Percentiles rank a stretch among this genome's conserved stretches.
These are phyloP conservation scores for Gasterosteus nipponicus DNA, from an alignment of 2,113 vertebrate genomes.

Conservation along the genomic window DNA sequence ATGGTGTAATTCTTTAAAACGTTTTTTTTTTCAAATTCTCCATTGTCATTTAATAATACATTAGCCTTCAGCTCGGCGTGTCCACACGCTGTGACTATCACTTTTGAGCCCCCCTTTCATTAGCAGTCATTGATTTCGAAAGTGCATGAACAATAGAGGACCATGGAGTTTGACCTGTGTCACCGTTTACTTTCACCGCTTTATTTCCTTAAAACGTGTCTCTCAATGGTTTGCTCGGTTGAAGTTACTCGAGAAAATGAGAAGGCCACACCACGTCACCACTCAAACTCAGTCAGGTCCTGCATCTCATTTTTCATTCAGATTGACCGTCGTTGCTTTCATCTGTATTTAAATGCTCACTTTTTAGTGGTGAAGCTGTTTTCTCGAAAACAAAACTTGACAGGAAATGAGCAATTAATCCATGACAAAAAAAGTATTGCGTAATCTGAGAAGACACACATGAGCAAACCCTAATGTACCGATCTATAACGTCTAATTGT, in stretches of 20 bases:
- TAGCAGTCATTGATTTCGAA: slow-evolving; percentile 43
- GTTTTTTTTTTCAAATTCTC: neutral
- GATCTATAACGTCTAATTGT: slow-evolving; percentile 35
- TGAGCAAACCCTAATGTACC: neutral
- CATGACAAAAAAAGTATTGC: neutral
- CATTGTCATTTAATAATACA: slow-evolving; percentile 23
- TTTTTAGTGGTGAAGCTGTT: neutral
- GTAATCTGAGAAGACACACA: slow-evolving; percentile 7
- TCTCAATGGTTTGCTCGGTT: slow-evolving; percentile 28
- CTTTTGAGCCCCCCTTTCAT: slow-evolving; percentile 21
- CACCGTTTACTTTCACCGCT: slow-evolving; percentile 13
- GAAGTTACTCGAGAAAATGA: slow-evolving; percentile 29
- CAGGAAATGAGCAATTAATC: neutral
- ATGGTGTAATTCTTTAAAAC: neutral
- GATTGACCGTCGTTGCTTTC: neutral
- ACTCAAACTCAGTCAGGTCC: slow-evolving; percentile 18
- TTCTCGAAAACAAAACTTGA: slow-evolving; percentile 8
- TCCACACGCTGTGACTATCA: slow-evolving; percentile 17
- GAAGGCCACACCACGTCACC: slow-evolving; percentile 1
- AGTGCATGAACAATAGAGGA: slow-evolving; percentile 20
- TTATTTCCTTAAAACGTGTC: slow-evolving; percentile 11
- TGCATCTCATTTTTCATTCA: neutral
- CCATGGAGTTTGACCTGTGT: slow-evolving; percentile 7
- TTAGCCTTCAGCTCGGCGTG: slow-evolving; percentile 10
- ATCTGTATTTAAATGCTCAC: neutral